A percentile compares a stretch with the other conserved stretches of the same genome.
phyloP scores from a whole-genome alignment of 2,113 vertebrate species.

The Silurus asotus region DNA sequence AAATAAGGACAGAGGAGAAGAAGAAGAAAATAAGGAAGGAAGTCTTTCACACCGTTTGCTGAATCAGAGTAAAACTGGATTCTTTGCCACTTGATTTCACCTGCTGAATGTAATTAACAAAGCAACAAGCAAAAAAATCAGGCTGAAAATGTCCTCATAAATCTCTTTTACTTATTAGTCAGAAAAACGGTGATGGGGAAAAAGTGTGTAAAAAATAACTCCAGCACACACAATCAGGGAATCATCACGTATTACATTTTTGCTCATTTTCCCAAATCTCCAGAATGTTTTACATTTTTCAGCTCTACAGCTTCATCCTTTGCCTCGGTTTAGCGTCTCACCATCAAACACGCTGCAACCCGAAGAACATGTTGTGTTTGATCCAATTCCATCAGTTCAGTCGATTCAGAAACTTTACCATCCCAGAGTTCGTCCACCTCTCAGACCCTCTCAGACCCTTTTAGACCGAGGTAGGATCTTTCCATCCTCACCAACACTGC shows the following conservation, averaged over 20 bases:
- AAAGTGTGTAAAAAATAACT: neutral
- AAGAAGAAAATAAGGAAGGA: neutral
- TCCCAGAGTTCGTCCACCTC: neutral
- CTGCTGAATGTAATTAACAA: neutral
- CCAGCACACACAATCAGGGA: neutral
- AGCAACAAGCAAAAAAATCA: neutral
- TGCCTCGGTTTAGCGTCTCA: neutral
- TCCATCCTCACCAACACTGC: neutral
- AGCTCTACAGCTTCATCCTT: neutral
- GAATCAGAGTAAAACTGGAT: neutral
- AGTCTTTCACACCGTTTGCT: neutral
- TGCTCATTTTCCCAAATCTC: neutral
- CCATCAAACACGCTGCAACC: neutral
- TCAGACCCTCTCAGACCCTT: neutral
- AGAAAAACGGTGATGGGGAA: neutral
- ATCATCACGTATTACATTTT: neutral
- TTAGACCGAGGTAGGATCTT: neutral
- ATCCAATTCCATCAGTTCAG: neutral
- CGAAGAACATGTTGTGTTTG: neutral
- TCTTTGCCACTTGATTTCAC: neutral
- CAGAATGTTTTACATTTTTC: neutral
- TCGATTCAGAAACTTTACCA: neutral
- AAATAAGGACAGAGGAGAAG: neutral
- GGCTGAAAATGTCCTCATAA: neutral
- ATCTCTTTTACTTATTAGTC: neutral